Evolutionary conservation across 2,888 invertebrate species (phyloP).

Genomic region (Acleris cristana): DNA sequence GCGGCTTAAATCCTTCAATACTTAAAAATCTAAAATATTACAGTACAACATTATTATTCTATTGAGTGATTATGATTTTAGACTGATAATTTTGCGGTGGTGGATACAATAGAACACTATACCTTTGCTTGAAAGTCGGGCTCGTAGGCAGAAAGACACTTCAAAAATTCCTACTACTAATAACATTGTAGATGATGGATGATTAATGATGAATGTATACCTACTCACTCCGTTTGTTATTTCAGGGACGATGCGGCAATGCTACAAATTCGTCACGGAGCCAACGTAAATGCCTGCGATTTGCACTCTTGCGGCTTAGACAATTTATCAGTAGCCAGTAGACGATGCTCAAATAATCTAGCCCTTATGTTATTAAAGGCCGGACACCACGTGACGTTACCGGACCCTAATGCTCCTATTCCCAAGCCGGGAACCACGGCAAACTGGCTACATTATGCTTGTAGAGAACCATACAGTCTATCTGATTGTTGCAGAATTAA

Average conservation of each 20-base stretch:
- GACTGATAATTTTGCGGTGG: too few species aligned
- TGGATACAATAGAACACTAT: too few species aligned
- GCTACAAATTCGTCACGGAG: conserved; percentile 84
- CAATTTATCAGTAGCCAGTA: conserved; percentile 81
- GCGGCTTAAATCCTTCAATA: too few species aligned
- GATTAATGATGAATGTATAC: too few species aligned
- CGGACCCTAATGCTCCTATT: conserved; percentile 41
- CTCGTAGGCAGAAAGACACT: too few species aligned
- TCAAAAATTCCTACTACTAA: too few species aligned
- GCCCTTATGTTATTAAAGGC: conserved; percentile 72
- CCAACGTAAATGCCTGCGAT: conserved; percentile 85
- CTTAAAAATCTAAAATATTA: too few species aligned
- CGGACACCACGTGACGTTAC: conserved; percentile 58
- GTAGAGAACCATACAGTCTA: conserved; percentile 78
- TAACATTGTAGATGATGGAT: too few species aligned
- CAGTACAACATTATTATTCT: too few species aligned
- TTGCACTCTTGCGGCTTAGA: conserved; percentile 81
- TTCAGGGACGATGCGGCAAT: conserved; percentile 79
- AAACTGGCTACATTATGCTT: conserved; percentile 68
- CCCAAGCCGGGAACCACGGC: conserved; percentile 57
- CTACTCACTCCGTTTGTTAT: conserved; percentile 34
- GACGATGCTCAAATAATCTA: conserved; percentile 58
- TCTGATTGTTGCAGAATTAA: conserved; percentile 83
- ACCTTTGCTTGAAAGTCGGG: too few species aligned
- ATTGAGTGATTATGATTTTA: too few species aligned